Conservation (phyloP, 2,888 invertebrate genomes). For the Microctonus brassicae region DNA sequence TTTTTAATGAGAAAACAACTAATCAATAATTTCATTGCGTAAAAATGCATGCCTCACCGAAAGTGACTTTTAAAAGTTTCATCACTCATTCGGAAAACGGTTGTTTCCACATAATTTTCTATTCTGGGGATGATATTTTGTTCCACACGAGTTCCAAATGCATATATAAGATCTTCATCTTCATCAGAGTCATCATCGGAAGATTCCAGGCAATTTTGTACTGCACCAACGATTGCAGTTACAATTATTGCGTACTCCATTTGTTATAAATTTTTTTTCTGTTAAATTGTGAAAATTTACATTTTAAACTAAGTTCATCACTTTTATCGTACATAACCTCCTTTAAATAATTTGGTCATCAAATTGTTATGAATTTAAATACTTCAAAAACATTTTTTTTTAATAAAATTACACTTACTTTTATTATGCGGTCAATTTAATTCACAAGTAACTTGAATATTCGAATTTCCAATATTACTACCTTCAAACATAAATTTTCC, state of each 20-base stretch:
- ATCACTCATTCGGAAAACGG: neutral
- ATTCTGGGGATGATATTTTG: neutral
- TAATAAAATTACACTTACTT: too few relatives aligned
- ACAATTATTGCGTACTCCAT: neutral
- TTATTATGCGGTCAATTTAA: too few relatives aligned
- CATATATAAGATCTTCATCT: neutral
- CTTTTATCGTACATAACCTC: too few relatives aligned
- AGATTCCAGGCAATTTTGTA: neutral
- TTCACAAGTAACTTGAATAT: neutral
- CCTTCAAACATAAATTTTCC: too few relatives aligned
- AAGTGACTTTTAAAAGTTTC: neutral
- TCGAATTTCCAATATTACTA: too few relatives aligned
- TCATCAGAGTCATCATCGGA: neutral
- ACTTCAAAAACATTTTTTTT: too few relatives aligned
- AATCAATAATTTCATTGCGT: too few relatives aligned
- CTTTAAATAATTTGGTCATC: neutral
- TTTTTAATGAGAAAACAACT: neutral
- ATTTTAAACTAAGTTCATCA: too few relatives aligned
- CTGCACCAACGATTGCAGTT: neutral
- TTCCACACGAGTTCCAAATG: neutral
- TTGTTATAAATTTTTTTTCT: neutral
- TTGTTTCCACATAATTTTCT: neutral
- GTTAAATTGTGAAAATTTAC: neutral
- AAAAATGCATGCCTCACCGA: neutral
- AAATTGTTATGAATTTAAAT: too few relatives aligned